Base-by-base conservation (phyloP, 1,140 invertebrate species). In the Stegodyphus mimosarum region DNA sequence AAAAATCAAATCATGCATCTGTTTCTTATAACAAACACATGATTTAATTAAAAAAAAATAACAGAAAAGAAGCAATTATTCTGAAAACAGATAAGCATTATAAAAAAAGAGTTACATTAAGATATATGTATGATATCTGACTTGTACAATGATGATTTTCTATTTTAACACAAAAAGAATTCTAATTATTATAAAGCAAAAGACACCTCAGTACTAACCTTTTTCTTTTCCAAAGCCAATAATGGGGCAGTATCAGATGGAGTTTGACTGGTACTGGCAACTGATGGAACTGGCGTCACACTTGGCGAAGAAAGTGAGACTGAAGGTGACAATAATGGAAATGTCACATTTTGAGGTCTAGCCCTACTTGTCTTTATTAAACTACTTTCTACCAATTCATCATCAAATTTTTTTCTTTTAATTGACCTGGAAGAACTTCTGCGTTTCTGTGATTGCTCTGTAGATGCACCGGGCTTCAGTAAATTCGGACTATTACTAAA, bases 331-430 rank as follows among this genome's bases (percentile, higher is more conserved):
- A 88, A 87, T 69, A 88, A 74, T 33, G 88, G 75, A 79, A 88
- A 87, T 52, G 86, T 7, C 9, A 52, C 52, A 72, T 78, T 79
- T 52, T 87, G 87, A 52, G 77, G 86, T 33, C 88, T 85, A n/a
- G 80, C 69, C 10, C 83, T 66, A 70, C 88, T 88, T 13, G 80
- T 66, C 48, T 88, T 84, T 13, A 91, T 88, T 50, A 91, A 85
- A 86, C 91, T 92, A 84, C 92, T 92, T 81, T 93, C 92, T 0
- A 99, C 97, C 63, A 99, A 91, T 91, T 99, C 97, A 92, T 99
- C 97, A 90, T 99, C 97, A 92, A 99, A 99, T 88, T 97, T 96
- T 88, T 95, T 95, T 7, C 97, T 92, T 91, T 98, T 99, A 89
- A 99, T 98, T 11, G 96, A 97, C 71, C 97, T 92, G 52, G 95